These are phyloP conservation scores for Phytoseiulus persimilis DNA, from an alignment of 2,888 invertebrate species.

Conservation along the genomic window DNA sequence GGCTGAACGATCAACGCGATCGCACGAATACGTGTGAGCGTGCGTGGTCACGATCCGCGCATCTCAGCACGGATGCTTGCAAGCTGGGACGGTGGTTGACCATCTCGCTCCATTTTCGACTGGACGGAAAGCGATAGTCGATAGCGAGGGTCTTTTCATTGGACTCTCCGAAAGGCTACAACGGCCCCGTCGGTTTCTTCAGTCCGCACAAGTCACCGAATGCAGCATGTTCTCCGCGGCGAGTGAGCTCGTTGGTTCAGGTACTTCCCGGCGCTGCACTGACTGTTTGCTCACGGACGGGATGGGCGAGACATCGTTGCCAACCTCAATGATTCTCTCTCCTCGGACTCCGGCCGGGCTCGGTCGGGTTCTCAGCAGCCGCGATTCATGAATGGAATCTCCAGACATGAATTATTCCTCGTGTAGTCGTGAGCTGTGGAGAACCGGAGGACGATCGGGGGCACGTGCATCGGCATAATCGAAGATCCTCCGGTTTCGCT, in stretches of 20 bases:
- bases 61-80: not conserved
- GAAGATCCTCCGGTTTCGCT: not conserved
- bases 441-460: not conserved
- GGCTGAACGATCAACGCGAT: not conserved
- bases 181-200: no score
- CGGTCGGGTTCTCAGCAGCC: not conserved
- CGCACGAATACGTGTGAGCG: not conserved
- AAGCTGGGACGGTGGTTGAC: not conserved
- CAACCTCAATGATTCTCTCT: not conserved
- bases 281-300: not conserved
- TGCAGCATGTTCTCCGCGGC: no score
- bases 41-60: not conserved
- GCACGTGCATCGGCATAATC: not conserved
- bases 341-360: not conserved
- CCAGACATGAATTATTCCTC: not conserved
- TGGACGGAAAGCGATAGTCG: no score
- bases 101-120: not conserved
- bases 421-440: not conserved
- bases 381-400: not conserved
- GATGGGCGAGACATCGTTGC: not conserved
- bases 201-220: no score
- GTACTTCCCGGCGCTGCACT: not conserved
- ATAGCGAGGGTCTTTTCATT: no score
- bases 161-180: no score
- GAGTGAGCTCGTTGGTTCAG: no score